Evolutionary conservation across 2,888 invertebrate genomes (phyloP).

Genomic region (Disparrhopalites patrizii): DNA sequence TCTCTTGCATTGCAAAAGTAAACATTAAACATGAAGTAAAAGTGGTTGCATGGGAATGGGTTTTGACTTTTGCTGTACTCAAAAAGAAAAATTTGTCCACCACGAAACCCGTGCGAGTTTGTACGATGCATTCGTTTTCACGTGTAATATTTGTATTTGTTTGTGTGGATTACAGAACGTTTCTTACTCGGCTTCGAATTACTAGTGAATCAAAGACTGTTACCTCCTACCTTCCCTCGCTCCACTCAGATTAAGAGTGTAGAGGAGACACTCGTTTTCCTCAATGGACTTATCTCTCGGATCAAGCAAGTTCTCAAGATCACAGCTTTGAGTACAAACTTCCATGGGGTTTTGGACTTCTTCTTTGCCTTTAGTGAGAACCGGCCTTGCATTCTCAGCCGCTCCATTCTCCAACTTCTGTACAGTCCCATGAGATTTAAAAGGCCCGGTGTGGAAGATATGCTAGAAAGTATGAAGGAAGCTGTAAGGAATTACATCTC

Average conservation of each 20-base stretch:
- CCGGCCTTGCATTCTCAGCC: conserved; percentile 83
- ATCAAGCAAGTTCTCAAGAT: conserved; percentile 74
- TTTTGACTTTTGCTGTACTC: too few relatives aligned
- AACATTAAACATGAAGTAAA: too few relatives aligned
- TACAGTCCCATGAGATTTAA: conserved; percentile 60
- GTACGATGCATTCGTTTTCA: too few relatives aligned
- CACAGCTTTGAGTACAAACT: conserved; percentile 55
- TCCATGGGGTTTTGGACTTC: conserved; percentile 63
- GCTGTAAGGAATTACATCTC: conserved; percentile 82
- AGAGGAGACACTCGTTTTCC: conserved; percentile 63
- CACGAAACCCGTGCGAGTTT: too few relatives aligned
- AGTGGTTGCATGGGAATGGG: too few relatives aligned
- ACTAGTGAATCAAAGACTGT: conserved; percentile 85
- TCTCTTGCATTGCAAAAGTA: too few relatives aligned
- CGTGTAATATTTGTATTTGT: too few relatives aligned
- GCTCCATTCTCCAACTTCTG: conserved; percentile 80
- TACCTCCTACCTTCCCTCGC: conserved; percentile 97
- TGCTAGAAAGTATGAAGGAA: conserved; percentile 78
- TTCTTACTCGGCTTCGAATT: conserved; percentile 82
- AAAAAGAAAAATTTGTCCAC: too few relatives aligned
- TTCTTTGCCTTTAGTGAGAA: conserved; percentile 88
- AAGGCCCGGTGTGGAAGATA: conserved; percentile 61
- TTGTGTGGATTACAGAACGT: conserved; percentile 34
- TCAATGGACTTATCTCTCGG: conserved; percentile 75
- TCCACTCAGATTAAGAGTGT: conserved; percentile 86